A percentile compares a stretch with the other conserved stretches of the same genome.
phyloP scores from a whole-genome alignment of 2,113 vertebrate genomes.

The Nothocercus julius region DNA sequence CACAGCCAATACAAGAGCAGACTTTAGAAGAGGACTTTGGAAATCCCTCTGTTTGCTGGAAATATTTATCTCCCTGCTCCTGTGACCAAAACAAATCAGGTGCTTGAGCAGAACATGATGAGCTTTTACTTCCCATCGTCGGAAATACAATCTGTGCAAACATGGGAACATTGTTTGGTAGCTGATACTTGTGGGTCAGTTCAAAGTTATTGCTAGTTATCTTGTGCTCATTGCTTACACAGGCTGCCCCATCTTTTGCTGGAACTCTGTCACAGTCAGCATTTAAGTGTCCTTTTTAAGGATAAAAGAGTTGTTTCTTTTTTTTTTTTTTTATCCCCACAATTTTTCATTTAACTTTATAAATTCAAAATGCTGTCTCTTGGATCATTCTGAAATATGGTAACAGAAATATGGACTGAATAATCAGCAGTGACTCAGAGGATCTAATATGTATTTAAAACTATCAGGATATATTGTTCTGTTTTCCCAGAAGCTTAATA shows the following conservation, averaged over 20 bases:
- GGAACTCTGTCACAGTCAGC: conserved; percentile 24
- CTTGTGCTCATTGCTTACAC: background rate
- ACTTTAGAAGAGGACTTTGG: conserved; percentile 33
- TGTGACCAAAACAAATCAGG: conserved; percentile 45
- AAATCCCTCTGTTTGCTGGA: conserved; percentile 47
- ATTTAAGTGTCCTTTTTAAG: conserved; percentile 35
- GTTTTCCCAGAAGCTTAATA: conserved; percentile 67
- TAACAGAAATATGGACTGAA: conserved; percentile 24
- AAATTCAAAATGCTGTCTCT: conserved; percentile 27
- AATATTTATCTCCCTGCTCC: conserved; percentile 48
- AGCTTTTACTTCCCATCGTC: conserved; percentile 66
- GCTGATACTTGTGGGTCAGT: conserved; percentile 39
- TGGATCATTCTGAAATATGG: conserved; percentile 9
- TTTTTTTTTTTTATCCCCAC: background rate
- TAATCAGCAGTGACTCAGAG: conserved; percentile 34
- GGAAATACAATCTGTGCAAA: conserved; percentile 61
- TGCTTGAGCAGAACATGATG: conserved; percentile 45
- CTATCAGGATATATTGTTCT: conserved; percentile 60
- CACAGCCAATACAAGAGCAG: conserved; percentile 20
- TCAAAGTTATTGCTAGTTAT: conserved; percentile 54
- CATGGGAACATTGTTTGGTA: conserved; percentile 13
- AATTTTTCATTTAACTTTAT: conserved; percentile 5
- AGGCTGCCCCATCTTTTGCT: conserved; percentile 3
- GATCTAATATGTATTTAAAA: conserved; percentile 34
- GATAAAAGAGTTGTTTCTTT: background rate